Base-by-base conservation (phyloP, 1,140 invertebrate species). In the Scylla paramamosain region DNA sequence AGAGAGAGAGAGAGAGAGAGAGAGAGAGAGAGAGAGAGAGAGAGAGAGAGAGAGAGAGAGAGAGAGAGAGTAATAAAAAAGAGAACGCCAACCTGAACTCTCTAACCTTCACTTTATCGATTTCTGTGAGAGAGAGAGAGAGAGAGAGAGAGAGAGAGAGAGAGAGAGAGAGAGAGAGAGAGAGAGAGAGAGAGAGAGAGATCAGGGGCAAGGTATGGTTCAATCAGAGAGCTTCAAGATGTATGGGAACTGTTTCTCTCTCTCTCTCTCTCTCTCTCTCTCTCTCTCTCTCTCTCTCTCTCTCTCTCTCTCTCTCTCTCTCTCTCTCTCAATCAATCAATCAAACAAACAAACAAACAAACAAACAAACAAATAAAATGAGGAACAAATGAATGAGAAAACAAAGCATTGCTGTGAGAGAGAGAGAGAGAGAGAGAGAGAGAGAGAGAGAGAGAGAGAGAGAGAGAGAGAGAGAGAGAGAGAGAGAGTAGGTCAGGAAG, bases 31-130 rank as follows among this genome's bases (percentile, higher is more conserved):
- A 59, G 52, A 59, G 52, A 59, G 52, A 59, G 52, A 59, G 52
- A 59, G 88, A 45, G 25, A 90, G 31, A 90, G 25, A 90, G 39
- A 90, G 20, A 88, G 87, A 88, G 32, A 88, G 87, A 88, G 87
- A 88, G 32, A 88, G 87, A 39, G 20, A 88, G 87, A 88, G 25
- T 8, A 45, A 4, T 8, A 25, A 88, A 14, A 88, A 29, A 88
- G 32, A 88, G 87, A 8, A 88, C 4, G 39, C 20, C 31, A 20
- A 90, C 45, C n/a, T 48, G 88, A 90, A 90, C 39, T 52, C 88
- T 39, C 31, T 48, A 89, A 89, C 67, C 67, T 77, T 77, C 67
- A 89, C 25, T 31, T 20, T 45, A 28, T 89, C 87, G 25, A 45
- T 89, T 45, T 31, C 39, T 29, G 67, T 16, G 67, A 77, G 67